Percentiles rank a stretch among this genome's conserved stretches.
Conservation (phyloP, 2,113 vertebrate genomes). For the Odontophorus gujanensis region DNA sequence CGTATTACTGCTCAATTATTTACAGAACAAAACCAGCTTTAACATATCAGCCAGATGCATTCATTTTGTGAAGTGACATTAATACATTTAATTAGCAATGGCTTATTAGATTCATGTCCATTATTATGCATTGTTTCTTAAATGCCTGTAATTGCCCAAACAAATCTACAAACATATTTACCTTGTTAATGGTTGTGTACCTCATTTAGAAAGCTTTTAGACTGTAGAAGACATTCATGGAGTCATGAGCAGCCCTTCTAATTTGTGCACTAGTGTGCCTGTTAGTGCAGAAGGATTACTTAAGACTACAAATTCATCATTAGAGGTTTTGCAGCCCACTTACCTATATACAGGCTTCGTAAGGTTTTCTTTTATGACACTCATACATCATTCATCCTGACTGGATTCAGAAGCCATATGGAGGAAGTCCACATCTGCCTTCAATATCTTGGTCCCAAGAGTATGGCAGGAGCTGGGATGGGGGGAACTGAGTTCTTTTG, state of each 20-base stretch:
- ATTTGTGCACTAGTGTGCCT: background rate
- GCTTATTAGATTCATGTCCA: conserved; percentile 18
- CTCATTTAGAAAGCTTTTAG: conserved; percentile 45
- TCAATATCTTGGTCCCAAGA: background rate
- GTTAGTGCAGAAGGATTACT: background rate
- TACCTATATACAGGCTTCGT: background rate
- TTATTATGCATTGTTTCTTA: conserved; percentile 58
- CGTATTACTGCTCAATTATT: background rate
- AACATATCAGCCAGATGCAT: background rate
- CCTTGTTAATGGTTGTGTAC: background rate
- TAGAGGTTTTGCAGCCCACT: background rate
- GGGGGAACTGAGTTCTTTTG: background rate
- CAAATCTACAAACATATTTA: conserved; percentile 46
- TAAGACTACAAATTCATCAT: background rate
- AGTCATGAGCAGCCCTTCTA: background rate
- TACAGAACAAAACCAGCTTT: background rate
- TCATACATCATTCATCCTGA: background rate
- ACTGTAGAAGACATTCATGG: background rate
- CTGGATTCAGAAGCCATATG: background rate
- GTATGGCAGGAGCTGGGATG: background rate
- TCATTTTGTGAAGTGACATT: background rate
- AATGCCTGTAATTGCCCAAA: conserved; percentile 62
- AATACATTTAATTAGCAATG: conserved; percentile 42
- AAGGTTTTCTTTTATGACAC: background rate
- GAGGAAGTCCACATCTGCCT: accelerated